phyloP scores from a whole-genome alignment of 2,113 vertebrate species.

The Mus pahari region DNA sequence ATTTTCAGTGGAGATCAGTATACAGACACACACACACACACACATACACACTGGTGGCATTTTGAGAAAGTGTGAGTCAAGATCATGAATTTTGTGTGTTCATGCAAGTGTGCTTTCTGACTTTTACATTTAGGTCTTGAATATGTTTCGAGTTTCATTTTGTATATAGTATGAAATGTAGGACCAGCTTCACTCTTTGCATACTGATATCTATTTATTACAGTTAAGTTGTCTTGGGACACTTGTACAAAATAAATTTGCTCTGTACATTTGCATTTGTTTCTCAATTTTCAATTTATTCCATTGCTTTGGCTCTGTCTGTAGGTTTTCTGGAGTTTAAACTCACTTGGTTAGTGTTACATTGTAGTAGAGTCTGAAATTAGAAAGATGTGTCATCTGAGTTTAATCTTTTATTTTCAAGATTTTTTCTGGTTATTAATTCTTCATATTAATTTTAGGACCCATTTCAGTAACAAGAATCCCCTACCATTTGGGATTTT shows the following conservation, averaged over 20 bases:
- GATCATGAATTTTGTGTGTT: neutral
- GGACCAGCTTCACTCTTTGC: neutral
- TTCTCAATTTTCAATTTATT: neutral
- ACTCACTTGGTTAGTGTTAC: neutral
- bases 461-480: neutral
- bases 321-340: neutral
- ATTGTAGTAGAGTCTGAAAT: neutral
- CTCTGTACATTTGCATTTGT: neutral
- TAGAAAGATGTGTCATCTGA: neutral
- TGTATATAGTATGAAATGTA: neutral
- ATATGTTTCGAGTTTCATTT: neutral
- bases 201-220: neutral
- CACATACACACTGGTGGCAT: neutral
- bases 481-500: neutral
- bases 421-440: neutral
- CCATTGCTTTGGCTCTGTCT: neutral
- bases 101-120: neutral
- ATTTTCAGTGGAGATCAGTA: neutral
- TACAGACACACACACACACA: too few species aligned
- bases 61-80: neutral
- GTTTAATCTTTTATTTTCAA: neutral
- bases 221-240: neutral
- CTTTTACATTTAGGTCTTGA: neutral
- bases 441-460: neutral
- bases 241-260: neutral